Percentiles rank a stretch among this genome's conserved stretches.
phyloP scores from a whole-genome alignment of 35 echinoderm and acorn worm genomes.

The Ptychodera flava region DNA sequence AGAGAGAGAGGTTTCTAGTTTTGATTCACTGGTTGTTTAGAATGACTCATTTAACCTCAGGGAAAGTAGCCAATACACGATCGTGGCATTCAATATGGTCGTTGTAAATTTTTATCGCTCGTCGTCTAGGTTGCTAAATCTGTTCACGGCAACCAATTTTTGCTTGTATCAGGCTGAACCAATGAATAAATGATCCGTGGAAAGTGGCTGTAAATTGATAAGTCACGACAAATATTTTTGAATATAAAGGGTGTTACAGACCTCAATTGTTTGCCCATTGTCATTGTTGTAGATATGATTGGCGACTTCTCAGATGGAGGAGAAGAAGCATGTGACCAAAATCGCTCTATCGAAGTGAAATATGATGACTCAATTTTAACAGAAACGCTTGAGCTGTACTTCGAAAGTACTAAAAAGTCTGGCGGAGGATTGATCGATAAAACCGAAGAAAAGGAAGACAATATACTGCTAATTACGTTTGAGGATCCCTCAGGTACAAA shows the following conservation, averaged over 20 bases:
- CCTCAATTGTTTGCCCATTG: not conserved
- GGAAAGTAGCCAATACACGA: no score
- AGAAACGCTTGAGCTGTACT: not conserved
- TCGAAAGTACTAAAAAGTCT: not conserved
- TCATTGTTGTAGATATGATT: not conserved
- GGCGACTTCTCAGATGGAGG: not conserved
- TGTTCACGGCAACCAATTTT: no score
- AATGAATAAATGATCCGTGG: not conserved
- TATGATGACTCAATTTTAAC: not conserved
- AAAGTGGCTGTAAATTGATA: not conserved
- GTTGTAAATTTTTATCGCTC: no score
- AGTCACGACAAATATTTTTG: not conserved
- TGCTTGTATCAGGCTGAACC: no score
- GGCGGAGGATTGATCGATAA: not conserved
- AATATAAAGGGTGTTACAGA: not conserved
- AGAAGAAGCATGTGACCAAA: not conserved
- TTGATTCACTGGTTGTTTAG: no score
- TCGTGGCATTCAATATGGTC: no score
- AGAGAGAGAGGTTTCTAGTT: no score
- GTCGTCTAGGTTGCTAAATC: no score
- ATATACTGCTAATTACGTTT: not conserved
- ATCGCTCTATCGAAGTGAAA: not conserved
- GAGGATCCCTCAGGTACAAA: not conserved
- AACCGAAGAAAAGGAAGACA: not conserved
- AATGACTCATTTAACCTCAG: no score